Evolutionary conservation across 2,888 invertebrate species (phyloP), one percentile per base, ranked within the genome.

Genomic region (Parelbella ahira): DNA sequence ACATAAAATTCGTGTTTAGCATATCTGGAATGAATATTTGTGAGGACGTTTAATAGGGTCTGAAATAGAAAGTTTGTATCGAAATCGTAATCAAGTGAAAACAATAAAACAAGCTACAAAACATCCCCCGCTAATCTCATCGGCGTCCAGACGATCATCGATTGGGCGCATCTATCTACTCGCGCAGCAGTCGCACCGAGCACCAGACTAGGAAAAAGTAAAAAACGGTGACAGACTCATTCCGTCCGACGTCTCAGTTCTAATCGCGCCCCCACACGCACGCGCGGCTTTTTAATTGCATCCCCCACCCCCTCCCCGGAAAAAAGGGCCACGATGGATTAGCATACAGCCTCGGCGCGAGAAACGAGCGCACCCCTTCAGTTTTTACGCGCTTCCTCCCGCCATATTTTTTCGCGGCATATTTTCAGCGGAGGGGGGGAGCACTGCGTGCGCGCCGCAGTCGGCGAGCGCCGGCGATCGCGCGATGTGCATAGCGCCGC

Each of bases 211-310:
- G 86, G 75, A 84, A 86, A 79, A 78, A 76, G 76, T 73, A 78
- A 79, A 86, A 83, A 80, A 77, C 70, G 63, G 68, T 78, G 79
- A 75, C 80, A 81, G 80, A 72, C 80, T 81, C 84, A 81, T 82
- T 82, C 75, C 70, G 68, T 82, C 75, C 70, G 67, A 68, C 76
- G 80, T 80, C 83, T 80, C 81, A 72, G 72, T 83, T 81, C 86
- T 87, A 87, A 87, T 87, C 86, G 84, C 77, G 67, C 71, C 75
- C 81, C 81, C 83, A 80, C 83, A 80, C 86, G 84, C 86, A 83
- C 84, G 86, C 86, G 86, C 86, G 84, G 79, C 66, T 82, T 84
- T 82, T 84, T 86, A 87, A 86, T 87, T 86, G 86, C 84, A 80
- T 78, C 83, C 83, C 83, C 75, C 65, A 59, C 70, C 70, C 68